Evolutionary conservation across 2,113 vertebrate genomes (phyloP).

Genomic region (Amphiprion ocellaris): DNA sequence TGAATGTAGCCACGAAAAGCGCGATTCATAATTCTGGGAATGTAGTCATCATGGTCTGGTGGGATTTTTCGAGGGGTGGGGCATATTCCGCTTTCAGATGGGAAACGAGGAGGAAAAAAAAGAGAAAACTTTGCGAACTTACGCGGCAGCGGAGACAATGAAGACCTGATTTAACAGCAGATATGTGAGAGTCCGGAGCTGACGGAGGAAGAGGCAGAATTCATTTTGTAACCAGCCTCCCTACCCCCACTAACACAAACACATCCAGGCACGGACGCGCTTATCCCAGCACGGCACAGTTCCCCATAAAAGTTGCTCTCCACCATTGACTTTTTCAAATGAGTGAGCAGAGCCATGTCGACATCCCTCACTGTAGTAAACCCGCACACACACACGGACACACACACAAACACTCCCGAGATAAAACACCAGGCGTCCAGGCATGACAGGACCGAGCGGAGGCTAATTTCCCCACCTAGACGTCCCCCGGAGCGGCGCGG

Average conservation of each 20-base stretch:
- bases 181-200: slow-evolving; percentile 21
- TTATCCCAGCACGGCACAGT: slow-evolving; percentile 54
- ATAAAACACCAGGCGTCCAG: slow-evolving; percentile 52
- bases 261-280: slow-evolving; percentile 64
- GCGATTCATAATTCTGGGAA: slow-evolving; percentile 73
- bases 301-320: slow-evolving; percentile 74
- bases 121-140: slow-evolving; percentile 78
- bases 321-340: slow-evolving; percentile 68
- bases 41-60: slow-evolving; percentile 68
- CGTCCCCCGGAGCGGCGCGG: slow-evolving; percentile 30
- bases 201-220: slow-evolving; percentile 26
- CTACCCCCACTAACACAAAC: slow-evolving; percentile 67
- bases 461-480: slow-evolving; percentile 16
- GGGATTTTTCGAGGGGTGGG: slow-evolving; percentile 84
- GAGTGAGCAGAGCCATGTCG: slow-evolving; percentile 61
- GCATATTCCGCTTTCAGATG: slow-evolving; percentile 77
- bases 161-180: slow-evolving; percentile 36
- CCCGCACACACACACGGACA: slow-evolving; percentile 2
- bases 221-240: slow-evolving; percentile 47
- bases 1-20: slow-evolving; percentile 27
- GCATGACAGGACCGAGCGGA: slow-evolving; percentile 58
- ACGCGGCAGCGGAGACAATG: slow-evolving; percentile 62
- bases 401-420: slow-evolving; percentile 31
- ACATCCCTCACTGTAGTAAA: slow-evolving; percentile 54
- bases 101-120: slow-evolving; percentile 54